Base-by-base conservation (phyloP, 1,140 invertebrate species). In the Tetranychus urticae region DNA sequence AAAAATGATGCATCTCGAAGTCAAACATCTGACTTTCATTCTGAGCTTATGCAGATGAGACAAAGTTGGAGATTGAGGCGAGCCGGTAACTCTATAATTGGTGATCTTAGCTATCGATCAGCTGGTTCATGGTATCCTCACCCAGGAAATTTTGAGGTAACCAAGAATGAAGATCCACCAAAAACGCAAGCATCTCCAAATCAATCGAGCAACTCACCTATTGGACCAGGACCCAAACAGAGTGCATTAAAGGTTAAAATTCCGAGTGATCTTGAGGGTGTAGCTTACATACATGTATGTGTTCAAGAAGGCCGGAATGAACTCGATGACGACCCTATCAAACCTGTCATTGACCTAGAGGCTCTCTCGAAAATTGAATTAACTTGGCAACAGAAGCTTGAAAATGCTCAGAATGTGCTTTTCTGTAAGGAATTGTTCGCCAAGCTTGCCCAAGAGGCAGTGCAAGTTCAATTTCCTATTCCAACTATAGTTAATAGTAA, bases 391-490 rank as follows among this genome's bases (percentile, higher is more conserved):
- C 85, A 88, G 67, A 89, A 89, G 70, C 73, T 97, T 7, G 91
- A 97, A 72, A 85, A 86, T 2, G 91, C 91, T 0, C 92, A 97
- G 70, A 97, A 96, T 75, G 90, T 96, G 39, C 73, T 96, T 3
- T 97, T 94, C 73, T 97, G 91, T 71, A 96, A 96, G 75, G 92
- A 97, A 74, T 72, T 97, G 2, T 96, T 97, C 70, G 86, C 86
- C 63, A 86, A 94, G 71, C 74, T 97, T 42, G 90, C 91, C 0
- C 82, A 87, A 63, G 91, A 97, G 73, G 91, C 92, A 1, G 89
- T 96, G 4, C 86, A 93, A 67, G 71, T 92, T 2, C 85, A 90
- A 68, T 83, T 86, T 3, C 82, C 85, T 1, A 91, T 96, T 69
- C 91, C 91, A 8, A 90, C 94, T 69, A 86, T 96, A 78, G 91